These are phyloP conservation scores for Drosophila lutescens DNA, from an alignment of 2,888 invertebrate genomes.

Conservation along the genomic window DNA sequence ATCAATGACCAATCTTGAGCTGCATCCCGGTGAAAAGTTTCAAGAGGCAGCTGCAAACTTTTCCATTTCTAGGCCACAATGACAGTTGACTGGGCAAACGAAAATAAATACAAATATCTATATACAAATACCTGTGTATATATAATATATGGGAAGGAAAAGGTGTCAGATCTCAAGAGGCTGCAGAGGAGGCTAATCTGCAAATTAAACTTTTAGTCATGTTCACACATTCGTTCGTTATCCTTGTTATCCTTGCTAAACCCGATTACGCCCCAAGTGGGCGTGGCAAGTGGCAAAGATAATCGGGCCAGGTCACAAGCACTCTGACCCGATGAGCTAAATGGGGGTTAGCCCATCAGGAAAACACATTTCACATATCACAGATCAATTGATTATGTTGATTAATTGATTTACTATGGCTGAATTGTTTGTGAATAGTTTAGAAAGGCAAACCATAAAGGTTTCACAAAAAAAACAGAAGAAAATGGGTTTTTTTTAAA, in stretches of 20 bases:
- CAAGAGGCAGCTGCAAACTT: slow-evolving; percentile 16
- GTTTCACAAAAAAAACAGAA: not conserved
- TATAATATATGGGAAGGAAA: not conserved
- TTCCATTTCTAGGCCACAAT: slow-evolving; percentile 28
- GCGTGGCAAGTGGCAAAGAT: slow-evolving; percentile 17
- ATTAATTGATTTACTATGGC: not conserved
- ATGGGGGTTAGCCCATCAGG: not conserved
- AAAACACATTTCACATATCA: not conserved
- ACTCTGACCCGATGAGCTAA: slow-evolving; percentile 4
- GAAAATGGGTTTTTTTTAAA: too few species aligned
- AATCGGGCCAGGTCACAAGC: slow-evolving; percentile 22
- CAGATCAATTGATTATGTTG: not conserved
- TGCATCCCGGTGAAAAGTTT: slow-evolving; percentile 18
- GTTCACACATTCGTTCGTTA: slow-evolving; percentile 1
- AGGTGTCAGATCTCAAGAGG: slow-evolving; percentile 8
- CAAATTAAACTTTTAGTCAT: slow-evolving; percentile 37
- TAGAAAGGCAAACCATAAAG: not conserved
- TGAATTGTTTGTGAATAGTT: not conserved
- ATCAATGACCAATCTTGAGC: slow-evolving; percentile 25
- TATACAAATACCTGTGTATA: not conserved
- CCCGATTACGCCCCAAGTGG: slow-evolving; percentile 9
- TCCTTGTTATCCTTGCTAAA: slow-evolving; percentile 16
- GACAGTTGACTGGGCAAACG: slow-evolving; percentile 25
- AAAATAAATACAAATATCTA: slow-evolving; percentile 2
- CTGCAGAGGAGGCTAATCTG: slow-evolving; percentile 20